phyloP scores from a whole-genome alignment of 1,140 invertebrate species.

The Apis cerana region DNA sequence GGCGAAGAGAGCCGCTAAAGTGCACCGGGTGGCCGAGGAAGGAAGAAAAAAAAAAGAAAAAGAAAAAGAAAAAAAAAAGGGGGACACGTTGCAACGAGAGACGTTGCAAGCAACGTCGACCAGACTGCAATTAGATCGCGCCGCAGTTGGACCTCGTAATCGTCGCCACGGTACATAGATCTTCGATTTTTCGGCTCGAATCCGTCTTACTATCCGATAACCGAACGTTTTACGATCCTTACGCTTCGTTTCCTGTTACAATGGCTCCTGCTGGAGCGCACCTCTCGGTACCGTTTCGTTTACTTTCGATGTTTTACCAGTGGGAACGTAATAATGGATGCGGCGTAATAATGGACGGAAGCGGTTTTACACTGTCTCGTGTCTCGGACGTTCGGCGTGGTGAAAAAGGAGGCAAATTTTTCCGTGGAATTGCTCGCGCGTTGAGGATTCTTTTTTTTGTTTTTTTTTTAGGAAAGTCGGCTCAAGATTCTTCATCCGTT shows the following conservation, averaged over 20 bases:
- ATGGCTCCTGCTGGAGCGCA: neutral
- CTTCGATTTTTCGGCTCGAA: slow-evolving; percentile 47
- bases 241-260: slow-evolving; percentile 24
- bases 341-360: no score
- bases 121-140: slow-evolving; percentile 54
- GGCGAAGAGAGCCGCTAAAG: slow-evolving; percentile 48
- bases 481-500: neutral
- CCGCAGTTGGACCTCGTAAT: neutral
- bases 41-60: slow-evolving; percentile 12
- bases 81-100: slow-evolving; percentile 54
- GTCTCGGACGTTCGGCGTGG: neutral
- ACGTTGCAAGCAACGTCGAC: neutral
- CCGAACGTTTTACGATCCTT: slow-evolving; percentile 37
- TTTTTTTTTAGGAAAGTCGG: neutral
- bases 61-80: slow-evolving; percentile 34
- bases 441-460: no score
- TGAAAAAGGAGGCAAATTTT: neutral
- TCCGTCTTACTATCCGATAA: slow-evolving; percentile 31
- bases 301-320: slow-evolving; percentile 27
- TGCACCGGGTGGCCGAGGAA: slow-evolving; percentile 27
- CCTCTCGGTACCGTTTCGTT: neutral
- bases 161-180: slow-evolving; percentile 30
- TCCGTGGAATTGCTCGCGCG: neutral
- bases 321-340: neutral
- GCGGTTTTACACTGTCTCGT: neutral